These are phyloP conservation scores for Lampris incognitus DNA, from an alignment of 2,113 vertebrate species.

Conservation along the genomic window DNA sequence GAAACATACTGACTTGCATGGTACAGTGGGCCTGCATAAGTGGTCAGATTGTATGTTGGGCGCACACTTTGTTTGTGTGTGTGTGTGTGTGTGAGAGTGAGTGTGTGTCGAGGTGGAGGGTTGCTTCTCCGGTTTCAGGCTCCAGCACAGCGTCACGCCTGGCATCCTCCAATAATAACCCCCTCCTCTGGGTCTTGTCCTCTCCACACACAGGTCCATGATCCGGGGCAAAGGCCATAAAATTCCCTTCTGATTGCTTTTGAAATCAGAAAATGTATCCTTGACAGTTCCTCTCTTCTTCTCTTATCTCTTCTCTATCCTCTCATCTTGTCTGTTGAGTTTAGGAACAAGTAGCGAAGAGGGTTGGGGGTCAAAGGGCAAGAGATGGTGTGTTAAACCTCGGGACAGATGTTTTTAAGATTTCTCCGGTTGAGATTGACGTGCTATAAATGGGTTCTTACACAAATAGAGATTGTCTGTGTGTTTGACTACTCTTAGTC, in stretches of 20 bases:
- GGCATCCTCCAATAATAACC: slow-evolving; percentile 88
- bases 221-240: slow-evolving; percentile 91
- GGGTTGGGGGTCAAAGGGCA: slow-evolving; percentile 83
- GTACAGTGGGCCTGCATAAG: slow-evolving; percentile 69
- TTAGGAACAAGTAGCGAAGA: slow-evolving; percentile 67
- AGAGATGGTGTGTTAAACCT: slow-evolving; percentile 80
- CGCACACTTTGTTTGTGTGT: slow-evolving; percentile 52
- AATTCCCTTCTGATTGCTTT: slow-evolving; percentile 94
- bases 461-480: slow-evolving; percentile 36
- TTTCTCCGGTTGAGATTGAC: slow-evolving; percentile 21
- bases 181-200: slow-evolving; percentile 89
- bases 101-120: slow-evolving; percentile 33
- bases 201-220: slow-evolving; percentile 80
- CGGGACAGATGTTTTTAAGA: slow-evolving; percentile 73
- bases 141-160: slow-evolving; percentile 83
- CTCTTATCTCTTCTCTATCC: slow-evolving; percentile 74
- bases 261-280: slow-evolving; percentile 90
- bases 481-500: slow-evolving; percentile 12
- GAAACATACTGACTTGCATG: slow-evolving; percentile 47
- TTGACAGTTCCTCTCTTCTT: slow-evolving; percentile 70
- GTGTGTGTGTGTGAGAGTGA: slow-evolving; percentile 46
- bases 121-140: neutral
- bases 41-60: slow-evolving; percentile 65
- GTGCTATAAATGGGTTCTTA: slow-evolving; percentile 50
- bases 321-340: slow-evolving; percentile 73